Conservation (phyloP, 1,140 invertebrate genomes). For the Theocolax elegans region DNA sequence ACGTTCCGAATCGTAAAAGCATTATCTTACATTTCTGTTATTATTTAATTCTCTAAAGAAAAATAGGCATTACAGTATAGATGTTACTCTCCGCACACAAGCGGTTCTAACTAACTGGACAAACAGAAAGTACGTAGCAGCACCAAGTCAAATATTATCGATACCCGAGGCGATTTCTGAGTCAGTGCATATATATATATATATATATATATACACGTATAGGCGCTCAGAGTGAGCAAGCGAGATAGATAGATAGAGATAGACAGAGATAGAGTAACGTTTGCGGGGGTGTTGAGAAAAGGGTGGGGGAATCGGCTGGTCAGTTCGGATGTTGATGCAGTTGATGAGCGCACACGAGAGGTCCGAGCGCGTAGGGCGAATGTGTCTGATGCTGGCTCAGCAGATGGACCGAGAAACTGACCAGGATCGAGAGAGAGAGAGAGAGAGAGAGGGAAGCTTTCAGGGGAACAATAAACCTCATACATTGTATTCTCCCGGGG, state of each 20-base stretch:
- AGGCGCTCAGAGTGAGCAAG: too few species aligned
- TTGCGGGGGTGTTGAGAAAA: not conserved
- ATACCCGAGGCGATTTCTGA: slow-evolving; percentile 5
- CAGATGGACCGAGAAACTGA: slow-evolving; percentile 57
- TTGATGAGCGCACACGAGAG: slow-evolving; percentile 47
- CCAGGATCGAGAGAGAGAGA: slow-evolving; percentile 40
- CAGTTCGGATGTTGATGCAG: slow-evolving; percentile 50
- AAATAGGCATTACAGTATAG: too few species aligned
- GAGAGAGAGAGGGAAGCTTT: slow-evolving; percentile 39
- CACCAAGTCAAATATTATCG: slow-evolving; percentile 26
- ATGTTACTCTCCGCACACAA: too few species aligned
- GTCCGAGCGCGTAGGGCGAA: not conserved
- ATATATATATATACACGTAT: not conserved
- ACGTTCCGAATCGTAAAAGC: too few species aligned
- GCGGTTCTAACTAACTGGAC: too few species aligned
- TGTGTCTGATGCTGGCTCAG: slow-evolving; percentile 51
- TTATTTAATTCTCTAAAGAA: too few species aligned
- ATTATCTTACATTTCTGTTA: too few species aligned
- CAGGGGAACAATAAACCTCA: slow-evolving; percentile 56
- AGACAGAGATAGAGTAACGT: too few species aligned
- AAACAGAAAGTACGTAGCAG: not conserved
- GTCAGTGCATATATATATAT: not conserved
- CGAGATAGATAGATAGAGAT: too few species aligned
- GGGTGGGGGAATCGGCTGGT: not conserved
- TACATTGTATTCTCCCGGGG: slow-evolving; percentile 54